Base-by-base conservation (phyloP, 2,888 invertebrate genomes). In the Zootermopsis nevadensis region DNA sequence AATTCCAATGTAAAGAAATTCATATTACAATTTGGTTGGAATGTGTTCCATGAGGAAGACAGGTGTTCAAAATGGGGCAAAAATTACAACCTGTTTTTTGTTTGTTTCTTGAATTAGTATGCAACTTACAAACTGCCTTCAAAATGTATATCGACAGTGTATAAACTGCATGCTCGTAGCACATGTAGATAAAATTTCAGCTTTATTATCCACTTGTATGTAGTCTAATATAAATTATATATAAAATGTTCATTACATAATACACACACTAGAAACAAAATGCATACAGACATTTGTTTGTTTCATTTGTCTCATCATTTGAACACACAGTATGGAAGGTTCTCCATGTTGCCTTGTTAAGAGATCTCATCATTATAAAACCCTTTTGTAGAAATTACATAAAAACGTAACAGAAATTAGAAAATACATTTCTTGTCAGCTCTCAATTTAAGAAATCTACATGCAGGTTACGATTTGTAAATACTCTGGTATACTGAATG, bases 191-290 rank as follows among this genome's bases (percentile, higher is more conserved):
- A 60, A 27, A 42, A 60, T 12, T 60, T 60, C 4, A 60, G n/a
- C 60, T 60, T 60, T 6, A 19, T 48, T 19, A 48, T 48, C 19
- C 48, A 48, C 19, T 48, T 48, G 48, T 48, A 19, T n/a, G n/a
- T n/a, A n/a, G 48, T 60, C n/a, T 60, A 60, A 60, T n/a, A 60
- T 60, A 60, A 60, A 60, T 60, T 60, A 60, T 27, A 60, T n/a
- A 60, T 60, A 60, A 60, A 60, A 60, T 60, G 60, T 60, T 60
- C 27, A 60, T n/a, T 60, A 60, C 27, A 27, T 60, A 55, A 55
- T 55, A 55, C 22, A 27, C 27, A 12, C n/a, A 27, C 27, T 60
- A 60, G 60, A 60, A 60, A 60, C n/a, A 60, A 15, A 48, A 48
- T 48, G 38, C 4, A 55, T 55, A 22, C 55, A 55, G 55, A 55